These are phyloP conservation scores for Habroteleia sp. DNA, from an alignment of 2,888 invertebrate genomes.

Conservation along the genomic window DNA sequence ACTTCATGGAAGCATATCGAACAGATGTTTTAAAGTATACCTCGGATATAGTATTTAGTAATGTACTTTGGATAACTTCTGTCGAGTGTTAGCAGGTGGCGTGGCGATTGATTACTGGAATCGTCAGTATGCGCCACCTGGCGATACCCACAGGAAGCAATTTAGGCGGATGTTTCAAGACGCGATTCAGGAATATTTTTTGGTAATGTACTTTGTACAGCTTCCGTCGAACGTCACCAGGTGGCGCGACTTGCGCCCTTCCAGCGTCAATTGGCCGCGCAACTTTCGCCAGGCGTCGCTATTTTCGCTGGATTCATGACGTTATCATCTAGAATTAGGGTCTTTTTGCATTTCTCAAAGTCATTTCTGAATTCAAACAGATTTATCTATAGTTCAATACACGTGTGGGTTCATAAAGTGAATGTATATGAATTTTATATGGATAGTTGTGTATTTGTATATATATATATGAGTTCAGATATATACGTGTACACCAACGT, in stretches of 20 bases:
- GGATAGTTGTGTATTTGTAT: neutral
- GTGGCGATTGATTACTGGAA: no score
- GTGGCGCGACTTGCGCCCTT: neutral
- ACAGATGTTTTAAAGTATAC: no score
- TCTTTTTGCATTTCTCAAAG: constrained; percentile 32
- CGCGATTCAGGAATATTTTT: no score
- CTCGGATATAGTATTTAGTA: neutral
- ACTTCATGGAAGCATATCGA: no score
- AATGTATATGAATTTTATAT: constrained; percentile 11
- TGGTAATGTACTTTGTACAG: neutral
- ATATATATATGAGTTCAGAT: constrained; percentile 2
- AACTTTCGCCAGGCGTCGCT: constrained; percentile 25
- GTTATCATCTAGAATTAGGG: constrained; percentile 42
- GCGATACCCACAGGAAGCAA: no score
- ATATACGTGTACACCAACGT: constrained; percentile 2
- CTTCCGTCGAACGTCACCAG: neutral
- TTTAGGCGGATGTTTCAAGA: no score
- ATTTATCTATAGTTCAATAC: neutral
- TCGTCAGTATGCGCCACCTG: no score
- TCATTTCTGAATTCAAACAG: constrained; percentile 5
- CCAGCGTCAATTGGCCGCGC: constrained; percentile 1
- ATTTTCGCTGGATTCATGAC: constrained; percentile 47
- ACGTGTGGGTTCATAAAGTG: constrained; percentile 3
- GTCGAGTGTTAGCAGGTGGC: neutral
- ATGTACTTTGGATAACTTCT: neutral